Percentiles rank a stretch among this genome's conserved stretches.
Evolutionary conservation across 1,140 invertebrate species (phyloP).

Genomic region (Proctacanthus coquilletti): DNA sequence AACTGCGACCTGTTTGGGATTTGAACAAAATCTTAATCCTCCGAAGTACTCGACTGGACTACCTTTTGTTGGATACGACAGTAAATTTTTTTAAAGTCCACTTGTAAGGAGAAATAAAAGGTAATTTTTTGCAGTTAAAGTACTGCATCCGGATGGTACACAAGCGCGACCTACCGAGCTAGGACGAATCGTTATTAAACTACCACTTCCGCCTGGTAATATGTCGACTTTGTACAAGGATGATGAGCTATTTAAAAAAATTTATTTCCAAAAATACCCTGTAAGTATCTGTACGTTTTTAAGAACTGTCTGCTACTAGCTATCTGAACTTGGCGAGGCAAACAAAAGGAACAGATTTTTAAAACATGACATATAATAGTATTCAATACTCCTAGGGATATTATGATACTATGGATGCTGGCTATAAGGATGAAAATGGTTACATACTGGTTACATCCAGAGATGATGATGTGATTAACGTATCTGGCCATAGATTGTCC

Average conservation of each 20-base stretch:
- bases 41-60: slow-evolving; percentile 53
- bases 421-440: slow-evolving; percentile 66
- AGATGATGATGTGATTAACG: slow-evolving; percentile 93
- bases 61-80: slow-evolving; percentile 69
- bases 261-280: slow-evolving; percentile 66
- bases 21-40: slow-evolving; percentile 41
- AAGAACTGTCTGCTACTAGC: too few species aligned
- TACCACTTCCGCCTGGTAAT: slow-evolving; percentile 77
- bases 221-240: slow-evolving; percentile 68
- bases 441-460: slow-evolving; percentile 78
- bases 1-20: slow-evolving; percentile 65
- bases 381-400: slow-evolving; percentile 50
- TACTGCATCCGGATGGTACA: slow-evolving; percentile 53
- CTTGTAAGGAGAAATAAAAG: neutral
- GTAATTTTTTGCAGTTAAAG: slow-evolving; percentile 41
- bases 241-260: slow-evolving; percentile 63
- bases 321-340: too few species aligned
- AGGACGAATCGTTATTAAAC: slow-evolving; percentile 67
- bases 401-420: slow-evolving; percentile 92
- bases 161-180: slow-evolving; percentile 51
- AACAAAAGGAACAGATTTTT: neutral
- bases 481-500: slow-evolving; percentile 79
- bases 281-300: too few species aligned
- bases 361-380: neutral
- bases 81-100: slow-evolving; percentile 34